Evolutionary conservation across 2,888 invertebrate species (phyloP), one percentile per base, ranked within the genome.

Genomic region (Omphaloscelis lunosa): DNA sequence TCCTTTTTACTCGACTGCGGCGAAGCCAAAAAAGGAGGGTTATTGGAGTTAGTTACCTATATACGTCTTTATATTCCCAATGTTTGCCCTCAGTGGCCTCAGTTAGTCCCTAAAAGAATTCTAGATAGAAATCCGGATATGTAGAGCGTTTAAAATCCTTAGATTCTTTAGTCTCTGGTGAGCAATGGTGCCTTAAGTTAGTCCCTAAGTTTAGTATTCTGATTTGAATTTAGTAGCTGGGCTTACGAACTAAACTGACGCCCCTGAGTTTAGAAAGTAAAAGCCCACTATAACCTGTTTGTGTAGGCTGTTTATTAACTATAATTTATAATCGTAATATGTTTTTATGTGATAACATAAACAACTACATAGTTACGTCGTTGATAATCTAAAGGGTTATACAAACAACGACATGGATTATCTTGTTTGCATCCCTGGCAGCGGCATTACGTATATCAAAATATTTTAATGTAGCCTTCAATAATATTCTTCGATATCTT

Each of bases 331-430:
- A 12, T 65, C 59, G 59, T 68, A 69, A 58, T 72, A 45, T 72
- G 39, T 72, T 82, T 73, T 67, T 53, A 79, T 69, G 39, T 29
- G 56, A 45, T 27, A 71, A 45, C 17, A 78, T 81, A 81, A 72
- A 81, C 58, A 66, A 71, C 41, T 39, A n/a, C n/a, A n/a, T n/a
- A 66, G 63, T 48, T 63, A 69, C 59, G 59, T 27, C 7, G 59
- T 39, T 62, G 15, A 56, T 75, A 63, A 59, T 72, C n/a, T 34
- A 9, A 48, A 29, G 48, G 79, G 82, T 82, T 66, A 82, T n/a
- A 65, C 27, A 82, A 79, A 79, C 68, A 82, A 45, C 75, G 75
- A 11, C 39, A 29, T 59, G 58, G 65, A 61, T 73, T 58, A 70
- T 39, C 41, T 75, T 41, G 41, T 51, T 72, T 72, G 29, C 48